phyloP scores from a whole-genome alignment of 1,140 invertebrate species.

The Scaptomyza graminum region DNA sequence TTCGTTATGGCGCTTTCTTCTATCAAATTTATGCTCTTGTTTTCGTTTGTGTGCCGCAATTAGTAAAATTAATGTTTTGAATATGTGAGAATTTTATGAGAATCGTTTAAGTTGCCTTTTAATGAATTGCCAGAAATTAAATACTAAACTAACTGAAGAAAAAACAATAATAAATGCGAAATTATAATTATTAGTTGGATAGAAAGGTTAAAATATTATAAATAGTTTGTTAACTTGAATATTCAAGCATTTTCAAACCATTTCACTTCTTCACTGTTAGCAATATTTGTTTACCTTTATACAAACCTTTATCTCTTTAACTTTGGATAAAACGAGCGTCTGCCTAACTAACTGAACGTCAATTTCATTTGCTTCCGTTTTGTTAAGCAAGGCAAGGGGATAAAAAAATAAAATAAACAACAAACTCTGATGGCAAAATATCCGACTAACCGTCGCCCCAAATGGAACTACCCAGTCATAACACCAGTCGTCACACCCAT shows the following conservation, averaged over 20 bases:
- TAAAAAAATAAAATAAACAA: not conserved
- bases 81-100: not conserved
- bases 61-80: constrained; percentile 45
- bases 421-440: constrained; percentile 28
- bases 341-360: constrained; percentile 42
- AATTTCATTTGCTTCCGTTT: constrained; percentile 45
- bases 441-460: constrained; percentile 17
- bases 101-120: not conserved
- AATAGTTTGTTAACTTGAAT: too few species aligned
- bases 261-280: not conserved
- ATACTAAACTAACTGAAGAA: too few species aligned
- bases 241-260: not conserved
- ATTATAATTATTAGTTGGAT: too few species aligned
- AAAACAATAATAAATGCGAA: too few species aligned
- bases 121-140: too few species aligned
- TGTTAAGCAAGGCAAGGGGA: constrained; percentile 9
- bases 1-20: not conserved
- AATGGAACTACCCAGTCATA: constrained; percentile 60
- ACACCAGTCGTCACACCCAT: constrained; percentile 68
- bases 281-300: not conserved
- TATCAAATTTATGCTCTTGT: constrained; percentile 12
- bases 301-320: not conserved
- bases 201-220: too few species aligned
- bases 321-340: constrained; percentile 13
- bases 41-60: constrained; percentile 37